Conservation (phyloP, 2,888 invertebrate genomes). For the Cremastinae sp. region DNA sequence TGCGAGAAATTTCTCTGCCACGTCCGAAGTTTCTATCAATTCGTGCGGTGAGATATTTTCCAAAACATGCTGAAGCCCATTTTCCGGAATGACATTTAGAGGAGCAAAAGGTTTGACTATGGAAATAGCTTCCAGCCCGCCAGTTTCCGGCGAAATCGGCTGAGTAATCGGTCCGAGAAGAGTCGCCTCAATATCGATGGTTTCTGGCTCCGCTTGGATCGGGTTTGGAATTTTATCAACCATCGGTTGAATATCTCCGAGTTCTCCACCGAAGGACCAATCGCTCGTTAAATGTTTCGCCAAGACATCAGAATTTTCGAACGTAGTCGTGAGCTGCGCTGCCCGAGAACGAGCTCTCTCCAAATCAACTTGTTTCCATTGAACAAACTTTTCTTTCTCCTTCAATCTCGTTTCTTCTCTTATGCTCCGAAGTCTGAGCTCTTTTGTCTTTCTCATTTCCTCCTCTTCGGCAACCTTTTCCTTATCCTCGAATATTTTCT, state of each 20-base stretch:
- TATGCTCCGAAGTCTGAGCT: conserved; percentile 73
- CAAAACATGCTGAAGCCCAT: conserved; percentile 80
- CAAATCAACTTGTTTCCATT: conserved; percentile 81
- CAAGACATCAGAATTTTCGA: conserved; percentile 84
- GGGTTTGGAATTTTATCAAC: conserved; percentile 80
- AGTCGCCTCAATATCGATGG: conserved; percentile 80
- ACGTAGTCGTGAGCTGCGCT: conserved; percentile 79
- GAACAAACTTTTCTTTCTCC: conserved; percentile 75
- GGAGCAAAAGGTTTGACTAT: conserved; percentile 84
- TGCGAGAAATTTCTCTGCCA: conserved; percentile 83
- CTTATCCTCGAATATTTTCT: conserved; percentile 89
- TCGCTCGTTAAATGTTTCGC: conserved; percentile 85
- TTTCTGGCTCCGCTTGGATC: conserved; percentile 81
- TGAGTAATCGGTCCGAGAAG: conserved; percentile 72
- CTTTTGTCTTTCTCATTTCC: conserved; percentile 80
- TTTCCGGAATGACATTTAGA: conserved; percentile 81
- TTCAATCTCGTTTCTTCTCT: conserved; percentile 69
- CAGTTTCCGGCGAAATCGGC: conserved; percentile 82
- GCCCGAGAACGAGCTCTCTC: conserved; percentile 82
- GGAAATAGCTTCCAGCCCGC: conserved; percentile 84
- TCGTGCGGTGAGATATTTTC: conserved; percentile 83
- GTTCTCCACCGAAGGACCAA: conserved; percentile 85
- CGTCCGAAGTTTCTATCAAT: conserved; percentile 83
- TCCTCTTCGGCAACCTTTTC: conserved; percentile 87
- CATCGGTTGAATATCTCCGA: conserved; percentile 74